Evolutionary conservation across 1,140 invertebrate species (phyloP).

Genomic region (Cydia fagiglandana): DNA sequence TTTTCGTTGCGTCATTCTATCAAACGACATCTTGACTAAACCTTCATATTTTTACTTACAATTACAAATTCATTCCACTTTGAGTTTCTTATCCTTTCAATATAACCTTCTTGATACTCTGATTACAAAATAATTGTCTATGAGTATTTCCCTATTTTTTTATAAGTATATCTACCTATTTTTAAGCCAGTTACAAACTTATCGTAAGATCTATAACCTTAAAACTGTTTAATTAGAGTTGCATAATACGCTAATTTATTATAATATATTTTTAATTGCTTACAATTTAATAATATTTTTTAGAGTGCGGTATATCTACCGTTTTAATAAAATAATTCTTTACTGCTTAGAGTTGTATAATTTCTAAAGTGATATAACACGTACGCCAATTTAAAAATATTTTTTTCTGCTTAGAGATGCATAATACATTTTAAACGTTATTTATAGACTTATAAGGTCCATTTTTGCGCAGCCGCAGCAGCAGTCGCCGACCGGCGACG

Average conservation of each 20-base stretch:
- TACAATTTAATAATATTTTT: too few relatives aligned
- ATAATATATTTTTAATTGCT: too few relatives aligned
- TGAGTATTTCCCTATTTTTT: too few relatives aligned
- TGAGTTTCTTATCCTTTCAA: not conserved
- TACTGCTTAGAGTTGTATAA: too few relatives aligned
- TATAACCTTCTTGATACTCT: not conserved
- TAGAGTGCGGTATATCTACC: too few relatives aligned
- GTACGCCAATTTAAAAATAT: not conserved
- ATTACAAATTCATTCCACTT: not conserved
- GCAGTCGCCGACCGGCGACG: slow-evolving; percentile 74
- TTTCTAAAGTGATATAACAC: not conserved
- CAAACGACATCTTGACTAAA: not conserved
- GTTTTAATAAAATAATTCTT: too few relatives aligned
- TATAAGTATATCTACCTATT: too few relatives aligned
- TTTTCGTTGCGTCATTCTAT: slow-evolving; percentile 10
- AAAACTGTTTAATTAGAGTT: not conserved
- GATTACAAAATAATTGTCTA: too few relatives aligned
- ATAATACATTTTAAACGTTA: slow-evolving; percentile 1
- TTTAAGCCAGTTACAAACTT: too few relatives aligned
- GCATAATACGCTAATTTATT: not conserved
- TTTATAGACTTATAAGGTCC: slow-evolving; percentile 10
- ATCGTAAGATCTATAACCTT: too few relatives aligned
- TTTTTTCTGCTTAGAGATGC: not conserved
- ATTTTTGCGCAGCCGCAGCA: slow-evolving; percentile 64
- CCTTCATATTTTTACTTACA: too few relatives aligned